phyloP scores from a whole-genome alignment of 2,797 vertebrate species.

The Mionectes olivaceus region DNA sequence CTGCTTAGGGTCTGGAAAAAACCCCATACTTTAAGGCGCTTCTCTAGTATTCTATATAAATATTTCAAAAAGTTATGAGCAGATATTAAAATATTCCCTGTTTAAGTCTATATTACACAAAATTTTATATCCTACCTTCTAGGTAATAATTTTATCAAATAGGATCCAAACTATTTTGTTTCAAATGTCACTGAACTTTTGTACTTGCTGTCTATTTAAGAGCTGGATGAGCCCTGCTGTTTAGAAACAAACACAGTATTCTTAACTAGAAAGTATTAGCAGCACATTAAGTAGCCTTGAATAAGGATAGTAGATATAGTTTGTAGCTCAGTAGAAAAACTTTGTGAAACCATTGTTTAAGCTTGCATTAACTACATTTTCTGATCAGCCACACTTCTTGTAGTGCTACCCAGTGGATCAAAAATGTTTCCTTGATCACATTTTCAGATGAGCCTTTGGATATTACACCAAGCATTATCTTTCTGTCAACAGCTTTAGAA shows the following conservation, averaged over 20 bases:
- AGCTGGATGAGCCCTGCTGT: not conserved
- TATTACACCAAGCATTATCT: constrained; percentile 38
- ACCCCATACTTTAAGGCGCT: not conserved
- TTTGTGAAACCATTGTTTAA: constrained; percentile 44
- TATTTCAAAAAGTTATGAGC: constrained; percentile 7
- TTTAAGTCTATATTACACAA: not conserved
- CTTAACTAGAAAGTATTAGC: constrained; percentile 16
- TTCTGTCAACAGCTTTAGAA: constrained; percentile 68
- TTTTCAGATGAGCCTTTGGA: constrained; percentile 36
- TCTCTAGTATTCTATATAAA: not conserved
- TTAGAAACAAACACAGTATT: constrained; percentile 50
- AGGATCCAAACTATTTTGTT: constrained; percentile 41
- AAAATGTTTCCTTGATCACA: constrained; percentile 36
- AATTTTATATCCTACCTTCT: constrained; percentile 16
- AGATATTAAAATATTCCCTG: constrained; percentile 23
- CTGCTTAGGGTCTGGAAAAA: not conserved
- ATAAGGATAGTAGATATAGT: not conserved
- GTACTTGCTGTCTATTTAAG: constrained; percentile 1
- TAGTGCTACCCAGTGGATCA: not conserved
- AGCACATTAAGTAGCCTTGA: constrained; percentile 21
- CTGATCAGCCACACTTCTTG: constrained; percentile 21
- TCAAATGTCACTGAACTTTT: constrained; percentile 34
- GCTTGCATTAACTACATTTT: constrained; percentile 29
- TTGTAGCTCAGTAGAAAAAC: not conserved
- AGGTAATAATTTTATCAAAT: constrained; percentile 7